Evolutionary conservation across 2,797 vertebrate species (phyloP).

Genomic region (Eidolon dupreanum): DNA sequence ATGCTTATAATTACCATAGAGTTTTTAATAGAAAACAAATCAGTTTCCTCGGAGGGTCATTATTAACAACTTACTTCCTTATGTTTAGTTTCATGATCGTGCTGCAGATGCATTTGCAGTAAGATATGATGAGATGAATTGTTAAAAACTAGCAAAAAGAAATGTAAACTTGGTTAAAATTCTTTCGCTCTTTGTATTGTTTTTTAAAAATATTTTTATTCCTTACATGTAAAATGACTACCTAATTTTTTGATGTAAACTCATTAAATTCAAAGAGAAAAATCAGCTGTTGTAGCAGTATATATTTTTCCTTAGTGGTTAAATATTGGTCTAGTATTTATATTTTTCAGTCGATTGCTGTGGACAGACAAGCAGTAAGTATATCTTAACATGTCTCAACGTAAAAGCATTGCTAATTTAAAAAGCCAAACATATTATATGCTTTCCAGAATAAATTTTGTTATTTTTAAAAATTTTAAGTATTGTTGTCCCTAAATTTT

Average conservation of each 20-base stretch:
- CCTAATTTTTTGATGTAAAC: constrained; percentile 72
- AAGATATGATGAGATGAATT: constrained; percentile 80
- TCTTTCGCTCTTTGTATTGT: constrained; percentile 77
- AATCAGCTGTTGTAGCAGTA: background rate
- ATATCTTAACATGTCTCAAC: constrained; percentile 39
- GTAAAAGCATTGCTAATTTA: constrained; percentile 1
- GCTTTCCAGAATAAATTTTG: background rate
- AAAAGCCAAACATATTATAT: background rate
- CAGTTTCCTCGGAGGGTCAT: constrained; percentile 72
- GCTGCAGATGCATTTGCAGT: constrained; percentile 75
- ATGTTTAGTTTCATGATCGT: constrained; percentile 81
- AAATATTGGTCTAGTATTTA: constrained; percentile 32
- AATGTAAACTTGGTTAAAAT: constrained; percentile 82
- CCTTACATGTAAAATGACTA: constrained; percentile 76
- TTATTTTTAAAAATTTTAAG: background rate
- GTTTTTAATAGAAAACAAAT: constrained; percentile 66
- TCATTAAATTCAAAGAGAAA: constrained; percentile 76
- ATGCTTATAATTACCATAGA: constrained; percentile 53
- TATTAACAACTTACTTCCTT: constrained; percentile 68
- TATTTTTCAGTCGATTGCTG: background rate
- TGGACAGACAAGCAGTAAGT: constrained; percentile 6
- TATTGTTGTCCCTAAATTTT: constrained; percentile 16
- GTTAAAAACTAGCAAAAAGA: constrained; percentile 83
- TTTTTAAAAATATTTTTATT: constrained; percentile 82
- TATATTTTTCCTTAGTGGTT: constrained; percentile 26